These are phyloP conservation scores for Dasypogon diadema DNA, from an alignment of 2,888 invertebrate genomes.

Conservation along the genomic window DNA sequence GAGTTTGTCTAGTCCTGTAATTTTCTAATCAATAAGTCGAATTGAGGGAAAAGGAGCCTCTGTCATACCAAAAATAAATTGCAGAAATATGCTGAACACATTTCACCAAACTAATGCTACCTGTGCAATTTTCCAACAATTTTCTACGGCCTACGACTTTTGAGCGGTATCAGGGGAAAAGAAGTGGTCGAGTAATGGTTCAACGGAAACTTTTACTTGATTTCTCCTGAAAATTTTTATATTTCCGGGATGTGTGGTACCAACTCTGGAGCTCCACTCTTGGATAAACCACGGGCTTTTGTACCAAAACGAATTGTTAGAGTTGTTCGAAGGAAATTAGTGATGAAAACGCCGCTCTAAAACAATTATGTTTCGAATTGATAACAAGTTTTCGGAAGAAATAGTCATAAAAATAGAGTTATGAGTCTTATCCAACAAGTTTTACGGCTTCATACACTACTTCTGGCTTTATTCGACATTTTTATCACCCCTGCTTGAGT, in stretches of 20 bases:
- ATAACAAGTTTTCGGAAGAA: not conserved
- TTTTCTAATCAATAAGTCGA: constrained; percentile 20
- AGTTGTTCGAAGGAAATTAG: constrained; percentile 3
- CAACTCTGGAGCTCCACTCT: not conserved
- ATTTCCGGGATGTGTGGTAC: constrained; percentile 30
- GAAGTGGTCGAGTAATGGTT: not conserved
- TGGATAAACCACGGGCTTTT: not conserved
- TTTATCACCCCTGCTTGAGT: not conserved
- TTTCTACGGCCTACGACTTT: constrained; percentile 1
- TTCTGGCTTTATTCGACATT: not conserved
- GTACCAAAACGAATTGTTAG: not conserved
- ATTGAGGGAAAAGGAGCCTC: not conserved
- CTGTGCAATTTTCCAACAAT: constrained; percentile 35
- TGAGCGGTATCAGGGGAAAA: not conserved
- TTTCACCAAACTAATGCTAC: not conserved
- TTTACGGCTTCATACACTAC: not conserved
- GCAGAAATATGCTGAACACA: constrained; percentile 46
- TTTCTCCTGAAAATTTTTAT: constrained; percentile 35
- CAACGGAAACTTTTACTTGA: constrained; percentile 34
- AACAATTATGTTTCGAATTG: constrained; percentile 25
- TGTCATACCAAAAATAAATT: constrained; percentile 33
- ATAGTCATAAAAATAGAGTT: constrained; percentile 30
- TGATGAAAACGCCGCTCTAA: not conserved
- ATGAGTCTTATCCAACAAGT: not conserved
- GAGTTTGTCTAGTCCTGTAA: not conserved